Base-by-base conservation (phyloP, 2,113 vertebrate species). In the Heloderma charlesbogerti region DNA sequence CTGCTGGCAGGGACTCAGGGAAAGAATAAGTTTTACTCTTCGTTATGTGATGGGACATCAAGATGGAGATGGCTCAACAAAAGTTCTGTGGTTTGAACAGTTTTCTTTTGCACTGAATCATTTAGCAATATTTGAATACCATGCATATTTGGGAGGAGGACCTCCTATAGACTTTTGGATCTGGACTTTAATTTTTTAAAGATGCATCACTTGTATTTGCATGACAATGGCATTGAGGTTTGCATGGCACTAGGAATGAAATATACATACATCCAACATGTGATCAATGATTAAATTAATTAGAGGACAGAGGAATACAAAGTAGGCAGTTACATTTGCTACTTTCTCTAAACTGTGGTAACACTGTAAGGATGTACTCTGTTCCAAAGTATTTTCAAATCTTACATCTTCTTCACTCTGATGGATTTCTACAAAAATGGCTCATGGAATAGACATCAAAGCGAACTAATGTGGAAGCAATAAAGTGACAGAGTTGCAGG, bases 101-200 rank as follows among this genome's bases (percentile, higher is more conserved):
- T 79, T 79, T 43, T 27, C 12, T 71, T 54, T 74, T 20, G 3
- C 66, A 74, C 12, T 37, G 16, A 95, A 91, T 93, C 89, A 90
- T 94, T 95, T 92, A 95, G 88, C 92, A 86, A 92, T 83, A 91
- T 90, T 96, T 96, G 94, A 69, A 29, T 91, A 3, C 1, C 45
- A 45, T 78, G 89, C 89, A 72, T 89, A 85, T 92, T 87, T 92
- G 71, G 25, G 27, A 88, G 74, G 43, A 89, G 89, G 93, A 54
- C 91, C 34, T 5, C 25, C 29, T 71, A 66, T 45, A 79, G 63
- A 74, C 72, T 93, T 89, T 82, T 88, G 85, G 95, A 60, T 60
- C 15, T 6, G 57, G 12, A 60, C 69, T 72, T 72, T 12, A 72
- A 72, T 51, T 5, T 12, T n/a, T 72, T 45, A n/a, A 48, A 54